phyloP scores from a whole-genome alignment of 2,797 vertebrate species.

The Poeciliopsis turneri region DNA sequence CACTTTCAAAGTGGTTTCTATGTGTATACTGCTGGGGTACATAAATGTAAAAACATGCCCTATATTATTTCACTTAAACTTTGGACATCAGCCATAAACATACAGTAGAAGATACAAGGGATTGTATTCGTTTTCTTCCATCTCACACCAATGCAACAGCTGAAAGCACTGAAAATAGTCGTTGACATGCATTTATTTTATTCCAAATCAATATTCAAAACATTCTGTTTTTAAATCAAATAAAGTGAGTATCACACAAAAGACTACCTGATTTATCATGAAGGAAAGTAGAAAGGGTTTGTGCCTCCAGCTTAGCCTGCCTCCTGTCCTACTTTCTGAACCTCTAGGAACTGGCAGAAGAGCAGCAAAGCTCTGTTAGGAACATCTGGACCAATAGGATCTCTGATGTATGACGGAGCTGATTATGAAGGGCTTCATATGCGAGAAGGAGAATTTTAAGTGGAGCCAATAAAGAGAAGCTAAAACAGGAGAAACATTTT shows the following conservation, averaged over 20 bases:
- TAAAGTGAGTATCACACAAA: neutral
- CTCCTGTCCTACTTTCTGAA: too few species aligned
- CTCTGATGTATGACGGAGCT: too few species aligned
- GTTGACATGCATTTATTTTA: neutral
- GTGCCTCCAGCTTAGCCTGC: too few species aligned
- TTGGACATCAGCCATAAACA: neutral
- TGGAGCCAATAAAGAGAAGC: neutral
- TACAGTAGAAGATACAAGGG: too few species aligned
- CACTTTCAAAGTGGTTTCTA: neutral
- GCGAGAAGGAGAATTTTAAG: neutral
- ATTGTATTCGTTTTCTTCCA: neutral
- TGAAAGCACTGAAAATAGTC: neutral
- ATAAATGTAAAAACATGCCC: too few species aligned
- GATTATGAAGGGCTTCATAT: neutral
- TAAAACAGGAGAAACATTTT: neutral
- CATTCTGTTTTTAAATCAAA: neutral
- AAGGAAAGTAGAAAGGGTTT: too few species aligned
- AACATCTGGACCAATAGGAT: too few species aligned
- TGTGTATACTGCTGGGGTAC: too few species aligned
- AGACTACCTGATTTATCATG: neutral
- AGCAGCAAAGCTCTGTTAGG: too few species aligned
- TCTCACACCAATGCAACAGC: neutral
- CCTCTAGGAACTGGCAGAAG: too few species aligned
- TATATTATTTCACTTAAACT: neutral
- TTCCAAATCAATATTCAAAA: neutral